phyloP scores from a whole-genome alignment of 2,797 vertebrate species.

The Takifugu ocellatus region DNA sequence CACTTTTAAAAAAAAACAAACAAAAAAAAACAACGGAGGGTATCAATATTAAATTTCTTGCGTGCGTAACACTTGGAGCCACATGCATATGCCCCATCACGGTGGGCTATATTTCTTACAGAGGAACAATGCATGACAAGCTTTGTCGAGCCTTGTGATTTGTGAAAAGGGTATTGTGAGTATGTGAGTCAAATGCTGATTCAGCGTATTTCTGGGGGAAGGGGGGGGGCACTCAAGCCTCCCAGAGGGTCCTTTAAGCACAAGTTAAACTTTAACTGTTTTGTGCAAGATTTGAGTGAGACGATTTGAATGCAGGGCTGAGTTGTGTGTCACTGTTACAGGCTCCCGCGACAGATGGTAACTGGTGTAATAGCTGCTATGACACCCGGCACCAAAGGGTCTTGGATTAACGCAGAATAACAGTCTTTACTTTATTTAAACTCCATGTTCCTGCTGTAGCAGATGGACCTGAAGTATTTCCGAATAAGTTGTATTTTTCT shows the following conservation, averaged over 20 bases:
- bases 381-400: not conserved
- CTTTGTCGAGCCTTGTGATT: slow-evolving; percentile 67
- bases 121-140: slow-evolving; percentile 59
- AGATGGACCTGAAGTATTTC: not conserved
- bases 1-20: slow-evolving; percentile 11
- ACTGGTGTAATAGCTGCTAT: slow-evolving; percentile 20
- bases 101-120: slow-evolving; percentile 43
- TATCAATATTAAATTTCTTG: slow-evolving; percentile 7
- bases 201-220: slow-evolving; percentile 79
- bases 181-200: slow-evolving; percentile 82
- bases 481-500: slow-evolving; percentile 30
- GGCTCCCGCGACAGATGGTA: slow-evolving; percentile 19
- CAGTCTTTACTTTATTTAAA: too few species aligned
- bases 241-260: slow-evolving; percentile 71
- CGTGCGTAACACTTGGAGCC: slow-evolving; percentile 21
- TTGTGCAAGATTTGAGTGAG: slow-evolving; percentile 69
- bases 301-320: slow-evolving; percentile 37
- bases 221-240: slow-evolving; percentile 55
- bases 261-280: slow-evolving; percentile 97
- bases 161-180: slow-evolving; percentile 77
- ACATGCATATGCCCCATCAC: slow-evolving; percentile 22
- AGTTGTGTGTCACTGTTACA: slow-evolving; percentile 17
- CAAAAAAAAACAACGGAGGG: slow-evolving; percentile 20
- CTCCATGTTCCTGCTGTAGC: too few species aligned
- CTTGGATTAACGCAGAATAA: not conserved